Percentiles rank a stretch among this genome's conserved stretches.
phyloP scores from a whole-genome alignment of 2,113 vertebrate genomes.

The Microcebus lehilahytsara region DNA sequence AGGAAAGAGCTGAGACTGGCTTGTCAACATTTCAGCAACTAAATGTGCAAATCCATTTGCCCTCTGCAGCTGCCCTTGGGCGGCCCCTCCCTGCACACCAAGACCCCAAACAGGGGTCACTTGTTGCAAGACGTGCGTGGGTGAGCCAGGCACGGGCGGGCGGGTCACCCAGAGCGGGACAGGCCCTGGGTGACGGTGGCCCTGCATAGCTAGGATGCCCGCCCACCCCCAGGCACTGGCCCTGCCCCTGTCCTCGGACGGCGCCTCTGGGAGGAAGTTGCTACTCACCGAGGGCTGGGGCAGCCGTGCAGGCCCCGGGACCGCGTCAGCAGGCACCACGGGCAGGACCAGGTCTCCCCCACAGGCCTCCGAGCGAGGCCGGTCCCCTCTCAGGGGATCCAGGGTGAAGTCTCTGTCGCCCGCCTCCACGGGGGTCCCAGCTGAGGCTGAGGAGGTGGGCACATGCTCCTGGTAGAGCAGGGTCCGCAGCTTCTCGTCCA shows the following conservation, averaged over 20 bases:
- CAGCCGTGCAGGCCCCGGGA: background rate
- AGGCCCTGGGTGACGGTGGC: accelerated
- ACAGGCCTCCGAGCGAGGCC: conserved; percentile 71
- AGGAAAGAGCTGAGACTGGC: background rate
- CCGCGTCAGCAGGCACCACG: conserved; percentile 55
- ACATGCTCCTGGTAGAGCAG: conserved; percentile 96
- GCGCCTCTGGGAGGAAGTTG: background rate
- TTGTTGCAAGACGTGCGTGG: background rate
- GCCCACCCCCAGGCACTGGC: background rate
- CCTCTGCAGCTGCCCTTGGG: background rate
- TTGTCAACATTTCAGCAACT: background rate
- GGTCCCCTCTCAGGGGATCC: conserved; percentile 85
- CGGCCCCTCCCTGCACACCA: background rate
- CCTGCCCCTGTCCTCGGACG: background rate
- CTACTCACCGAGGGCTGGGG: background rate
- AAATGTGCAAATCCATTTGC: background rate
- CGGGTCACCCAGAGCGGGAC: background rate
- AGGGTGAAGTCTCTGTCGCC: conserved; percentile 86
- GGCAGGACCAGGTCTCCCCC: conserved; percentile 81
- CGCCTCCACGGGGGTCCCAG: conserved; percentile 82
- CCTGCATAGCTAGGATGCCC: background rate
- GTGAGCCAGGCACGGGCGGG: background rate
- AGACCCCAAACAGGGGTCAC: background rate
- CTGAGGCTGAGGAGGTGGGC: conserved; percentile 92
- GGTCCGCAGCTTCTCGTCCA: conserved; percentile 97